A percentile compares a stretch with the other conserved stretches of the same genome.
These are phyloP conservation scores for Gasteruption jaculator DNA, from an alignment of 2,888 invertebrate genomes.

Conservation along the genomic window DNA sequence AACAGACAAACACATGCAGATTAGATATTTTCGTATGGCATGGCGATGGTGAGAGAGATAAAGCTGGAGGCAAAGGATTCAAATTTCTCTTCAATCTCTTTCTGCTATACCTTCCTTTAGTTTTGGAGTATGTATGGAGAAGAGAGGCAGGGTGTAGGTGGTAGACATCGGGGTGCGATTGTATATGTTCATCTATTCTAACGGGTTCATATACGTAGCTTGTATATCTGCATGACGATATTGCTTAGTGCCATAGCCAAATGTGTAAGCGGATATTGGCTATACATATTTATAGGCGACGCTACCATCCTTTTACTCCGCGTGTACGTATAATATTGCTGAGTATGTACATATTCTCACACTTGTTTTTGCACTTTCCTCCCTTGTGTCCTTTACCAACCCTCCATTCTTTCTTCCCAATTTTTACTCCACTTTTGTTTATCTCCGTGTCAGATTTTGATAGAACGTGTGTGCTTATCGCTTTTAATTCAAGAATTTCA, in stretches of 20 bases:
- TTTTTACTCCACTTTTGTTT: neutral
- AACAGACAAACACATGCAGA: constrained; percentile 44
- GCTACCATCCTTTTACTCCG: constrained; percentile 19
- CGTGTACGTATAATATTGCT: neutral
- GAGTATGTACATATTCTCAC: neutral
- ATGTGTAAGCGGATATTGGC: constrained; percentile 41
- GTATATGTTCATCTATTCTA: constrained; percentile 16
- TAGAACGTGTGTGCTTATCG: too few relatives aligned
- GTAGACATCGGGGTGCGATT: constrained; percentile 14
- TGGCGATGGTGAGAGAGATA: constrained; percentile 24
- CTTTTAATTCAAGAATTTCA: too few relatives aligned
- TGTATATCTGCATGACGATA: constrained; percentile 36
- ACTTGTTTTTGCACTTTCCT: constrained; percentile 7
- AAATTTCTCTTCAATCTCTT: constrained; percentile 22
- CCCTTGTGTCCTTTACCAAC: constrained; percentile 14
- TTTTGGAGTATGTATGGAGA: too few relatives aligned
- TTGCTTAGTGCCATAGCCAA: constrained; percentile 32
- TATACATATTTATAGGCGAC: constrained; percentile 42
- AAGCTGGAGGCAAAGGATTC: constrained; percentile 34
- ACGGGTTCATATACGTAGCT: constrained; percentile 8
- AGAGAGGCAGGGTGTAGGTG: too few relatives aligned
- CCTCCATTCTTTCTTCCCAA: constrained; percentile 12
- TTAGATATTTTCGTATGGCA: constrained; percentile 40
- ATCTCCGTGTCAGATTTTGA: too few relatives aligned
- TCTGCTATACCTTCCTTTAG: constrained; percentile 24